Percentiles rank a stretch among this genome's conserved stretches.
These are phyloP conservation scores for Cebus imitator DNA, from an alignment of 2,113 vertebrate species.

Conservation along the genomic window DNA sequence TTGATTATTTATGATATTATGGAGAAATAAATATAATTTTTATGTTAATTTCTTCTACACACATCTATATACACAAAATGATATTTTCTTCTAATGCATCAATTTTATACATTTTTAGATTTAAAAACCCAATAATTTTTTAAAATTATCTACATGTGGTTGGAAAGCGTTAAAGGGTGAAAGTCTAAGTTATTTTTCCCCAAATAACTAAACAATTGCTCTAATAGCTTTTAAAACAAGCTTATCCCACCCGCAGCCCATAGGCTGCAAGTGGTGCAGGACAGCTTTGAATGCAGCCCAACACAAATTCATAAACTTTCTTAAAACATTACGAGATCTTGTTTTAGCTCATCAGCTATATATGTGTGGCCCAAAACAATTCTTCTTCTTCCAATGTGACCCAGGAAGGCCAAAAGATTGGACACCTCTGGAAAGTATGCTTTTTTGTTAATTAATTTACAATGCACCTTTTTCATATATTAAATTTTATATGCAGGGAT, in stretches of 20 bases:
- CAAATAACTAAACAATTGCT: background rate
- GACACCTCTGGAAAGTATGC: too few relatives aligned
- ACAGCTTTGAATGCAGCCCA: too few relatives aligned
- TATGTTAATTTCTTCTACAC: too few relatives aligned
- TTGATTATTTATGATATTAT: background rate
- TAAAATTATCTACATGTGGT: background rate
- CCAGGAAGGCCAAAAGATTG: too few relatives aligned
- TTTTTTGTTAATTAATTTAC: background rate
- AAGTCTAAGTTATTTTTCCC: background rate
- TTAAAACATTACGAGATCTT: too few relatives aligned
- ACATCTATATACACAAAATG: background rate
- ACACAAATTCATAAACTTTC: too few relatives aligned
- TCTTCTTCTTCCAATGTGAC: too few relatives aligned
- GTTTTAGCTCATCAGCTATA: too few relatives aligned
- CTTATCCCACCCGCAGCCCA: too few relatives aligned
- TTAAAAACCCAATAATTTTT: background rate
- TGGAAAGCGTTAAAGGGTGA: background rate
- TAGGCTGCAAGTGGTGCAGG: too few relatives aligned
- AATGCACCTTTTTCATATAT: background rate
- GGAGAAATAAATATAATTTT: background rate
- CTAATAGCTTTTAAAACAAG: background rate
- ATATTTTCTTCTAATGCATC: background rate
- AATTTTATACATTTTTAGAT: slow-evolving; percentile 1
- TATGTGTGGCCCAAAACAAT: too few relatives aligned
- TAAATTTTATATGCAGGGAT: background rate